A percentile compares a stretch with the other conserved stretches of the same genome.
phyloP scores from a whole-genome alignment of 2,888 invertebrate genomes.

The Xanthorhoe spadicearia region DNA sequence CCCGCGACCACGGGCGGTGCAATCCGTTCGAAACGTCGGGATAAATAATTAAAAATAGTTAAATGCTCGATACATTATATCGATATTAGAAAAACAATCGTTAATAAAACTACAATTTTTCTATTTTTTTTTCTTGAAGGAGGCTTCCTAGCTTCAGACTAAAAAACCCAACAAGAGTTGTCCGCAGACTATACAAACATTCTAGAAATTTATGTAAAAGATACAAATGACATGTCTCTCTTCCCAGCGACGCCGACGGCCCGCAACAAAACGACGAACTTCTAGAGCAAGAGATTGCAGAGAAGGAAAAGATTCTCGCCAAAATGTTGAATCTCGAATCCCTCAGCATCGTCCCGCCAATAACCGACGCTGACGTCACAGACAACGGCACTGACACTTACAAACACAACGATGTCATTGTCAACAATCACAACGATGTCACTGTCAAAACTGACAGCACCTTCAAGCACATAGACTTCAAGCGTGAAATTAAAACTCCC shows the following conservation, averaged over 20 bases:
- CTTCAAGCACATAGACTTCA: constrained; percentile 26
- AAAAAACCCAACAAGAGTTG: no score
- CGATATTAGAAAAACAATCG: no score
- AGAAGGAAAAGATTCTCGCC: constrained; percentile 89
- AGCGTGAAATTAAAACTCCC: constrained; percentile 13
- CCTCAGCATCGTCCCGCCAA: constrained; percentile 60
- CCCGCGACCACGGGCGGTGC: no score
- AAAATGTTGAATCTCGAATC: constrained; percentile 87
- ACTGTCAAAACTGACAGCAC: constrained; percentile 3
- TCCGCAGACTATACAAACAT: no score
- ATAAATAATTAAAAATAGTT: no score
- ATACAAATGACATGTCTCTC: no score
- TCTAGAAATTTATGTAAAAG: no score
- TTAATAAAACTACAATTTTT: no score
- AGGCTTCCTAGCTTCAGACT: no score
- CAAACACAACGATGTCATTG: neutral
- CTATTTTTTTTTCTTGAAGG: no score
- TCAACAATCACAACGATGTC: neutral
- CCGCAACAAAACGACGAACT: constrained; percentile 86
- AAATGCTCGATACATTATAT: no score
- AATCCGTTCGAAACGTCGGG: no score
- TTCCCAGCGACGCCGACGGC: constrained; percentile 73
- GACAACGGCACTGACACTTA: constrained; percentile 5
- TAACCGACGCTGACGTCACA: constrained; percentile 28
- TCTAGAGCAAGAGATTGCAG: constrained; percentile 88